Evolutionary conservation across 2,888 invertebrate genomes (phyloP).

Genomic region (Andrena bucephala): DNA sequence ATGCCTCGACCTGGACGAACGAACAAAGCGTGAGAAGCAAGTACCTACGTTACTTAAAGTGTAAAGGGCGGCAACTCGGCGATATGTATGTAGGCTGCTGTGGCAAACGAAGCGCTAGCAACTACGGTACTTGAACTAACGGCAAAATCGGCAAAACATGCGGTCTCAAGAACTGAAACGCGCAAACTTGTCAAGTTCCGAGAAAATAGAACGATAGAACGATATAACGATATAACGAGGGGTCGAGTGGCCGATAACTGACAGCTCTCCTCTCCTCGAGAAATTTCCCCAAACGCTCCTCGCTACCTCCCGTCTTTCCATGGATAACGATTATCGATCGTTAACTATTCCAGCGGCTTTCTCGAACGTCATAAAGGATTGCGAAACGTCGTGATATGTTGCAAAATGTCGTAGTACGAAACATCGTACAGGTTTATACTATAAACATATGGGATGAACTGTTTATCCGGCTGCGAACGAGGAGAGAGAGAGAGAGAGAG

Average conservation of each 20-base stretch:
- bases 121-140: constrained; percentile 33
- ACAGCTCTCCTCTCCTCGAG: constrained; percentile 28
- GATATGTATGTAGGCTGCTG: constrained; percentile 19
- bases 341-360: not conserved
- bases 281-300: not conserved
- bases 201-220: constrained; percentile 11
- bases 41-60: too few species aligned
- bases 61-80: constrained; percentile 29
- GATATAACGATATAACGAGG: constrained; percentile 3
- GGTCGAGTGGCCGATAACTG: not conserved
- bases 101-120: constrained; percentile 33
- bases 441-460: not conserved
- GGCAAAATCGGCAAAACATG: constrained; percentile 37
- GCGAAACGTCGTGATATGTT: not conserved
- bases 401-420: not conserved
- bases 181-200: constrained; percentile 15
- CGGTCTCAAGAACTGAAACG: constrained; percentile 26
- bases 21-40: too few species aligned
- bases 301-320: not conserved
- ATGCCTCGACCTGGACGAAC: too few species aligned
- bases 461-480: constrained; percentile 1
- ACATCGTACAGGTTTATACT: not conserved
- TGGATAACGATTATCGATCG: not conserved
- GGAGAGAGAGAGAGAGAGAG: not conserved
- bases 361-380: not conserved